Evolutionary conservation across 2,113 vertebrate species (phyloP).

Genomic region (Caranx melampygus): DNA sequence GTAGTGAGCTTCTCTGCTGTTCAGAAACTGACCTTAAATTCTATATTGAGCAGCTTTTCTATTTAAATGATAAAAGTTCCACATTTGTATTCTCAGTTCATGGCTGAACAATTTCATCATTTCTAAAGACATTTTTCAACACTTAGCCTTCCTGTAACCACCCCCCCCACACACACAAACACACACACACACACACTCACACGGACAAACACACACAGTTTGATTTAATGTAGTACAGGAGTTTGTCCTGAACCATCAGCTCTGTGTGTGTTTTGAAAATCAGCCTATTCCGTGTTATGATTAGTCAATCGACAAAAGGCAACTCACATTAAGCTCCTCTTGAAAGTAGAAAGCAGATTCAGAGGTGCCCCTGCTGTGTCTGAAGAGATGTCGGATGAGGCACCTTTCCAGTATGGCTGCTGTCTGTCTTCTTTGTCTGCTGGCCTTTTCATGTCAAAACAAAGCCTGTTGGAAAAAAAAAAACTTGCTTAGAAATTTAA

Average conservation of each 20-base stretch:
- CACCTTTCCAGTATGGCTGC: slow-evolving; percentile 37
- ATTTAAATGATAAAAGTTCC: slow-evolving; percentile 16
- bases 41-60: not conserved
- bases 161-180: too few species aligned
- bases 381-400: slow-evolving; percentile 46
- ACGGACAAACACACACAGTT: not conserved
- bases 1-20: not conserved
- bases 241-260: slow-evolving; percentile 9
- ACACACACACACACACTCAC: not conserved
- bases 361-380: slow-evolving; percentile 59
- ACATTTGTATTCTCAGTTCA: not conserved
- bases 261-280: slow-evolving; percentile 10
- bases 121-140: not conserved
- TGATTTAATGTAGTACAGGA: slow-evolving; percentile 4
- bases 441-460: slow-evolving; percentile 62
- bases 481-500: slow-evolving; percentile 29
- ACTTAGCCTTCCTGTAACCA: not conserved
- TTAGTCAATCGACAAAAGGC: slow-evolving; percentile 36
- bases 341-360: slow-evolving; percentile 34
- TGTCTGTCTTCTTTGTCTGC: slow-evolving; percentile 51
- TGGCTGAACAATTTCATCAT: not conserved
- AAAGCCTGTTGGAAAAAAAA: slow-evolving; percentile 9
- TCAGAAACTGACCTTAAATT: not conserved
- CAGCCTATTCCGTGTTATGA: slow-evolving; percentile 1
- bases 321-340: slow-evolving; percentile 29